Evolutionary conservation across 53 echinoderm and acorn worm genomes (phyloP).

Genomic region (Hippasteria phrygiana): DNA sequence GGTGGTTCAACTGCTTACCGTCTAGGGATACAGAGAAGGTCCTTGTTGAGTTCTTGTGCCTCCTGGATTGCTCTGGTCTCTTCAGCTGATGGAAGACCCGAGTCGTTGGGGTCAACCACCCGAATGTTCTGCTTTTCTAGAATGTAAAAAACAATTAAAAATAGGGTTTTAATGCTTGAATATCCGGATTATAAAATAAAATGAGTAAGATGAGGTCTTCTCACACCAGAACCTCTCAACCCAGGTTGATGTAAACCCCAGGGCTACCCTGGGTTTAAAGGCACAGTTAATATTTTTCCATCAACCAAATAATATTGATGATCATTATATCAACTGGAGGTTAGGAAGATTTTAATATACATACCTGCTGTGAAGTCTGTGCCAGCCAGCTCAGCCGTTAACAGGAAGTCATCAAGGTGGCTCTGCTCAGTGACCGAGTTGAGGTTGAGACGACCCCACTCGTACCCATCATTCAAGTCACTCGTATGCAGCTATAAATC

Average conservation of each 20-base stretch:
- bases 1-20: conserved; percentile 80
- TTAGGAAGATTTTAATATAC: too few relatives aligned
- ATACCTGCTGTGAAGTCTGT: conserved; percentile 97
- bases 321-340: too few relatives aligned
- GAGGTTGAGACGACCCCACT: conserved; percentile 95
- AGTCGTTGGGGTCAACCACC: conserved; percentile 81
- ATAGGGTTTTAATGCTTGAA: not conserved
- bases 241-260: too few relatives aligned
- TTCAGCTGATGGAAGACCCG: conserved; percentile 80
- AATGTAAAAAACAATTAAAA: not conserved
- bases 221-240: too few relatives aligned
- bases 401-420: conserved; percentile 89
- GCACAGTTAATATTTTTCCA: too few relatives aligned
- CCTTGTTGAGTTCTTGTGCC: conserved; percentile 84
- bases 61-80: conserved; percentile 79
- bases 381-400: conserved; percentile 93
- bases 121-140: conserved; percentile 90
- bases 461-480: conserved; percentile 94
- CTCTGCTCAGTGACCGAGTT: conserved; percentile 95
- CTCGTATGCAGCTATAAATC: conserved; percentile 86
- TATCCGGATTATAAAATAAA: too few relatives aligned
- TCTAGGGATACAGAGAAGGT: conserved; percentile 86
- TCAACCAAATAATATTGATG: too few relatives aligned
- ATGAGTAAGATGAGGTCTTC: too few relatives aligned
- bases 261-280: too few relatives aligned